These are phyloP conservation scores for Plestiodon gilberti DNA, from an alignment of 2,113 vertebrate species.

Conservation along the genomic window DNA sequence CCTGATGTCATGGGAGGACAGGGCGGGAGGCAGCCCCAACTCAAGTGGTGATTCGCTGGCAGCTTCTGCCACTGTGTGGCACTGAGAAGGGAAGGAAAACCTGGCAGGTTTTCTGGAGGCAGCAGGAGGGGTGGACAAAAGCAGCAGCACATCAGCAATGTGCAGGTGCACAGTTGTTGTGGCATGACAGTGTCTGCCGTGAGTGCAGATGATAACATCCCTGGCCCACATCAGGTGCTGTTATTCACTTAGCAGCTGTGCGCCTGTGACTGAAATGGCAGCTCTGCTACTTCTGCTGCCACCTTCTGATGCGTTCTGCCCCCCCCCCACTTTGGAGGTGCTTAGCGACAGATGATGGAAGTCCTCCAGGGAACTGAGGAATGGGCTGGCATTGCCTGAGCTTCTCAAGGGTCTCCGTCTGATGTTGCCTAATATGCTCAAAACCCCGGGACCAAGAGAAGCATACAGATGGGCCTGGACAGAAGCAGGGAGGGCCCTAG, in stretches of 20 bases:
- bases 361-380: background rate
- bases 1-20: background rate
- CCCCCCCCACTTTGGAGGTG: background rate
- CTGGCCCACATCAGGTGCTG: background rate
- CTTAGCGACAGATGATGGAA: background rate
- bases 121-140: background rate
- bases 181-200: background rate
- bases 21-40: background rate
- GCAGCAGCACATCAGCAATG: background rate
- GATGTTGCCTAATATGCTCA: too few species aligned
- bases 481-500: background rate
- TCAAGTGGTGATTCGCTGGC: background rate
- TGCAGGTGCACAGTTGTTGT: background rate
- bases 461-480: too few species aligned
- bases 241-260: background rate
- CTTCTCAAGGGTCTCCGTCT: background rate
- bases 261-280: too few species aligned
- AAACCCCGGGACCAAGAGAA: too few species aligned
- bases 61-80: background rate
- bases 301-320: background rate
- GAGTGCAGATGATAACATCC: background rate
- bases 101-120: background rate
- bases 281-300: background rate
- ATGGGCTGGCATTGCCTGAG: background rate
- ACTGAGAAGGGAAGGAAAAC: background rate